Conservation (phyloP, 2,888 invertebrate genomes). For the Galerucella nymphaeae region DNA sequence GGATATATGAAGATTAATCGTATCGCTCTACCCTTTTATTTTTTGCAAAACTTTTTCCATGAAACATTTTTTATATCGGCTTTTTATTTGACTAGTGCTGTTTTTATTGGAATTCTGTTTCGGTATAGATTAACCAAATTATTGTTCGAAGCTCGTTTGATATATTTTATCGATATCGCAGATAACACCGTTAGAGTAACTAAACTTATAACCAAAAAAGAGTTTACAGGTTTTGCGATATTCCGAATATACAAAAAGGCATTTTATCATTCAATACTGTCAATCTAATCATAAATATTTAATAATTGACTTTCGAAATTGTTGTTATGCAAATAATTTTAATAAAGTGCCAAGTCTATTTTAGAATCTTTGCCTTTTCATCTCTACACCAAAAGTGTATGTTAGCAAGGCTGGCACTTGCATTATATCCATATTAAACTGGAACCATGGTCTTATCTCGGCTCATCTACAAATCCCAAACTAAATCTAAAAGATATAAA, state of each 20-base stretch:
- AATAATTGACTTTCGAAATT: too few species aligned
- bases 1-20: constrained; percentile 3
- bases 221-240: not conserved
- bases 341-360: too few species aligned
- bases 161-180: not conserved
- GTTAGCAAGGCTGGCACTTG: too few species aligned
- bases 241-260: too few species aligned
- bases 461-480: too few species aligned
- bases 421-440: too few species aligned
- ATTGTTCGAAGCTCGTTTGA: not conserved
- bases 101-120: not conserved
- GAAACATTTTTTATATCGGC: not conserved
- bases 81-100: not conserved
- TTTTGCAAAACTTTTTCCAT: not conserved
- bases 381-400: too few species aligned
- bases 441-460: too few species aligned
- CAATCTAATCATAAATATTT: not conserved
- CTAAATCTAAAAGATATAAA: too few species aligned
- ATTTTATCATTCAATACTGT: not conserved
- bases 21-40: constrained; percentile 2
- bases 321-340: too few species aligned
- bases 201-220: not conserved
- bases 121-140: not conserved
- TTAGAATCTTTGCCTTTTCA: too few species aligned
- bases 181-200: not conserved